Conservation (phyloP, 37 sponge, comb jelly and placozoan species). For the Theonella swinhoei region DNA sequence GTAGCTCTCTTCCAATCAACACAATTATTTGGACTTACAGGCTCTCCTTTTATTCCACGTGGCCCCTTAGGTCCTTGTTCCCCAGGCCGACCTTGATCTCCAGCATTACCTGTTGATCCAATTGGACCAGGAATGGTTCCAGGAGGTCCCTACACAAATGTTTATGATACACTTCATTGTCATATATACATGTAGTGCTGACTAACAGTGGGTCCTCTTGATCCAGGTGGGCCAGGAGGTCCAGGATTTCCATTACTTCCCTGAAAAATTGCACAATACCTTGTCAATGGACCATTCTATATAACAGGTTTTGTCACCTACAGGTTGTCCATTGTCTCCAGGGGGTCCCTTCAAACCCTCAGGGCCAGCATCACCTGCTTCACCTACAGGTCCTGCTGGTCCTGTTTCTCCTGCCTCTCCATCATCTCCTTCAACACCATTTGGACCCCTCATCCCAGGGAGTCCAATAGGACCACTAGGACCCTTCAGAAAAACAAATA, state of each 20-base stretch:
- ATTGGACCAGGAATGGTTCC: conserved; percentile 1
- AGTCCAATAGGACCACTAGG: conserved; percentile 54
- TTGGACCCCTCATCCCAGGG: conserved; percentile 44
- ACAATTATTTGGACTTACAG: conserved; percentile 51
- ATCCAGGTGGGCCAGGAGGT: conserved; percentile 57
- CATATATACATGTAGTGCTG: no score
- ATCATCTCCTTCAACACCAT: conserved; percentile 52
- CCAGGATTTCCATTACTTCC: conserved; percentile 53
- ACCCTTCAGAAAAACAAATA: conserved; percentile 16
- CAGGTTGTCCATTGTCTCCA: conserved; percentile 56
- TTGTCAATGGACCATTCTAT: no score
- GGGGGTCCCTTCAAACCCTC: conserved; percentile 51
- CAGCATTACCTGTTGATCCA: conserved; percentile 19
- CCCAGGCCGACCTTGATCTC: conserved; percentile 2
- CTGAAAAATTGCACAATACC: no score
- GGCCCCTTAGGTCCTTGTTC: conserved; percentile 42
- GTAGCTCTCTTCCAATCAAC: background rate
- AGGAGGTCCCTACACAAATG: conserved; percentile 2
- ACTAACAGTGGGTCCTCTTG: conserved; percentile 60
- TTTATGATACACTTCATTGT: background rate
- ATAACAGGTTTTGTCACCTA: conserved; percentile 7
- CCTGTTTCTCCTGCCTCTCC: conserved; percentile 67
- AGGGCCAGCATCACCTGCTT: conserved; percentile 43
- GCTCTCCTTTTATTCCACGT: conserved; percentile 48
- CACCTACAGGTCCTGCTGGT: conserved; percentile 54